These are phyloP conservation scores for Tychaedon coryphoeus DNA, from an alignment of 2,113 vertebrate genomes.

Conservation along the genomic window DNA sequence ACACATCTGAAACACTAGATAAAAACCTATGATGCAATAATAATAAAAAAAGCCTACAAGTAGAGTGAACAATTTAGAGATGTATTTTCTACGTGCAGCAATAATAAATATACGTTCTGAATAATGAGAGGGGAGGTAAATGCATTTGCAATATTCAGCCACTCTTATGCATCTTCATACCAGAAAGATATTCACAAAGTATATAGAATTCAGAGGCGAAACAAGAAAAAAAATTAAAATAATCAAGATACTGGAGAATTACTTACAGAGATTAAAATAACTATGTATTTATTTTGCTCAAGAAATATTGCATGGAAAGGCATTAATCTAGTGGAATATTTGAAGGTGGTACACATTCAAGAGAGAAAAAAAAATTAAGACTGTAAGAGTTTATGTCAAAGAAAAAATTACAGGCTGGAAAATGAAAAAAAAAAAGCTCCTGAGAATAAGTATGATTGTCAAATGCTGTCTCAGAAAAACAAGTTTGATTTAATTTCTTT, in stretches of 20 bases:
- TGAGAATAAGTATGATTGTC: not conserved
- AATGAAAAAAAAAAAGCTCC: not conserved
- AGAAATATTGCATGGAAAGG: not conserved
- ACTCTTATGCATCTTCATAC: not conserved
- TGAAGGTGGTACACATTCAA: not conserved
- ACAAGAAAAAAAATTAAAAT: not conserved
- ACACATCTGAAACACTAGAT: not conserved
- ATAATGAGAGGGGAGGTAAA: not conserved
- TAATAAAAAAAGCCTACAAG: not conserved
- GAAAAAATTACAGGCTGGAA: not conserved
- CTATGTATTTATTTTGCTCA: not conserved
- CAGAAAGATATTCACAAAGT: not conserved
- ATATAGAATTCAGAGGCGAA: not conserved
- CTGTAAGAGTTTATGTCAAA: not conserved
- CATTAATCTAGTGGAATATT: not conserved
- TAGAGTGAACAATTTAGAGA: not conserved
- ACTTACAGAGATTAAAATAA: not conserved
- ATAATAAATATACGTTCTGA: not conserved
- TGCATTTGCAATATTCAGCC: constrained; percentile 16
- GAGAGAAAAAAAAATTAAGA: not conserved
- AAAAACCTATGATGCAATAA: not conserved
- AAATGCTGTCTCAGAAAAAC: not conserved
- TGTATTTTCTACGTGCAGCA: not conserved
- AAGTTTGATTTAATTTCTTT: not conserved
- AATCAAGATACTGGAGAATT: not conserved